Percentiles rank a stretch among this genome's conserved stretches.
Evolutionary conservation across 2,113 vertebrate genomes (phyloP).

Genomic region (Scolopax mira): DNA sequence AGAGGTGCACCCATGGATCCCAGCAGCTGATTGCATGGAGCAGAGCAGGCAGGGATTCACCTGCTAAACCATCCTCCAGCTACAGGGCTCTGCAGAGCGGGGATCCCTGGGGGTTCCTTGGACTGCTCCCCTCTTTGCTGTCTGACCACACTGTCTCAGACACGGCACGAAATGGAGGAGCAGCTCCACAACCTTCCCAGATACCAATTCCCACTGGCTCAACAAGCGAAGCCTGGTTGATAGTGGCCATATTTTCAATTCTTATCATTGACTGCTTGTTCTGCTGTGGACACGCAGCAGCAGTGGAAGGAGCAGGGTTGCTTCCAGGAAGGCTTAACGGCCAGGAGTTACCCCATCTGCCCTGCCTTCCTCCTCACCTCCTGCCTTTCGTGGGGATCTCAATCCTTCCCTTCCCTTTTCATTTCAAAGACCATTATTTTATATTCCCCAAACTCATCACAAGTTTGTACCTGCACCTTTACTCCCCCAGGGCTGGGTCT

Average conservation of each 20-base stretch:
- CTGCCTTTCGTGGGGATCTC: neutral
- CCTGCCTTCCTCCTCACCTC: neutral
- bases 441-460: neutral
- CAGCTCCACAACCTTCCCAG: neutral
- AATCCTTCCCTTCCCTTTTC: neutral
- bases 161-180: rapidly evolving
- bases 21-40: neutral
- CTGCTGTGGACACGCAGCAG: neutral
- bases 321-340: neutral
- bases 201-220: neutral
- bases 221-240: neutral
- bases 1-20: neutral
- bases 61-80: neutral
- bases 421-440: neutral
- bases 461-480: no score
- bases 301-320: neutral
- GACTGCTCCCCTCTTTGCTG: neutral
- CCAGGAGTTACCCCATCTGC: neutral
- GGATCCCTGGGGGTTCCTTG: neutral
- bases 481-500: neutral
- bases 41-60: rapidly evolving
- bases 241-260: no score
- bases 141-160: rapidly evolving
- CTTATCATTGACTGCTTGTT: neutral
- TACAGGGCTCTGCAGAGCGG: rapidly evolving